Conservation (phyloP, 2,113 vertebrate species). For the Odobenus rosmarus region DNA sequence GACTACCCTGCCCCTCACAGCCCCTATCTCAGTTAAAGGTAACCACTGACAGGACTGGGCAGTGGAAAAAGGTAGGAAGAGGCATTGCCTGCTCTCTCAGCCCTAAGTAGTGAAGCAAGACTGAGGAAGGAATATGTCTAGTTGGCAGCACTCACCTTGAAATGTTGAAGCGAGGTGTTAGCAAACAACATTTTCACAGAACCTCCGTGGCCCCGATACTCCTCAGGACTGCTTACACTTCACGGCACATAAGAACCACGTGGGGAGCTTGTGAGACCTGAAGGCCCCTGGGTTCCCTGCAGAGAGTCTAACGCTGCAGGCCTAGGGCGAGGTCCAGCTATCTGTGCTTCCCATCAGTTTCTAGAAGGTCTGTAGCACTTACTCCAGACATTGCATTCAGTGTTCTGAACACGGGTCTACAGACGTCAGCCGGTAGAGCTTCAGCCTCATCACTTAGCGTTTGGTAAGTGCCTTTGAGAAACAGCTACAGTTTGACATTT, state of each 20-base stretch:
- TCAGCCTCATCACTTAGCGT: background rate
- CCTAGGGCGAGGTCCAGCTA: background rate
- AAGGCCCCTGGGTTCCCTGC: background rate
- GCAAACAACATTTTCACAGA: background rate
- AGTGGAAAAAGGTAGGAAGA: background rate
- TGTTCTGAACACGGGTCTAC: background rate
- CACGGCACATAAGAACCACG: rapidly evolving
- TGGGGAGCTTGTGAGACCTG: background rate
- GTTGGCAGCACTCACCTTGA: background rate
- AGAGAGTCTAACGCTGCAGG: background rate
- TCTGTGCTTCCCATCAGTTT: background rate
- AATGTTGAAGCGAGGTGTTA: background rate
- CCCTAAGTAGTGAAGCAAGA: background rate
- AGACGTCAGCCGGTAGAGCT: background rate
- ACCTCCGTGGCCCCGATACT: background rate
- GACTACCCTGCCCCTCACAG: background rate
- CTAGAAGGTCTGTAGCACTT: background rate
- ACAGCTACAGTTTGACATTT: background rate
- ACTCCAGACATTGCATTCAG: background rate
- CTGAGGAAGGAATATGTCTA: background rate
- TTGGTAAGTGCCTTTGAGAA: background rate
- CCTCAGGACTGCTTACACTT: background rate
- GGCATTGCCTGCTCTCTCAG: background rate
- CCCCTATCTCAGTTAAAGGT: background rate
- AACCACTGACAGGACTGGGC: no score